Percentiles rank a stretch among this genome's conserved stretches.
phyloP scores from a whole-genome alignment of 2,113 vertebrate species.

The Tachuris rubrigastra region DNA sequence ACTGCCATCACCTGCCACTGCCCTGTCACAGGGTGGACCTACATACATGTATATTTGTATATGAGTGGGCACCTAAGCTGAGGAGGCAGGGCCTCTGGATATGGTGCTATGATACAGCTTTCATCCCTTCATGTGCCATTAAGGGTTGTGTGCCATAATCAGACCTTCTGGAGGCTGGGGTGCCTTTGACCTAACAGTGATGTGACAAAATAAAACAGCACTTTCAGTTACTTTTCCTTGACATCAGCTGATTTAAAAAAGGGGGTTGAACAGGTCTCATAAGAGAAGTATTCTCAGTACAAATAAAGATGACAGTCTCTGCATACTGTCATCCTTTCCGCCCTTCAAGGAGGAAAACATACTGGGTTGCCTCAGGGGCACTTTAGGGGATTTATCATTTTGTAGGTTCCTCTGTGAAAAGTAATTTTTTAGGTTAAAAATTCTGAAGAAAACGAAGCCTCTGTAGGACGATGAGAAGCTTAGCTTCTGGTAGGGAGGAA shows the following conservation, averaged over 20 bases:
- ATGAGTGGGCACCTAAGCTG: neutral
- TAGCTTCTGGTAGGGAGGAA: neutral
- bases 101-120: neutral
- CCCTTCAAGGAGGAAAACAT: neutral
- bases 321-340: neutral
- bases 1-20: neutral
- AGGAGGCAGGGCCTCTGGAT: neutral
- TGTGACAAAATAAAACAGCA: neutral
- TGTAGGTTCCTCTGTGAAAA: neutral
- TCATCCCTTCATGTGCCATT: neutral
- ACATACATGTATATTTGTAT: fast-evolving
- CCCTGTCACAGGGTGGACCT: neutral
- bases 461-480: neutral
- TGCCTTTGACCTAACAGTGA: neutral
- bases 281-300: neutral
- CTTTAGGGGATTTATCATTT: neutral
- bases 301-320: neutral
- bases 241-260: neutral
- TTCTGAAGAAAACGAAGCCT: neutral
- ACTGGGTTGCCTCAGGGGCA: neutral
- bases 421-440: neutral
- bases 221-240: neutral
- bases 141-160: neutral
- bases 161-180: neutral
- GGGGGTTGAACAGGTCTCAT: fast-evolving